Conservation (phyloP, 2,888 invertebrate species). For the Tenthredo livida region DNA sequence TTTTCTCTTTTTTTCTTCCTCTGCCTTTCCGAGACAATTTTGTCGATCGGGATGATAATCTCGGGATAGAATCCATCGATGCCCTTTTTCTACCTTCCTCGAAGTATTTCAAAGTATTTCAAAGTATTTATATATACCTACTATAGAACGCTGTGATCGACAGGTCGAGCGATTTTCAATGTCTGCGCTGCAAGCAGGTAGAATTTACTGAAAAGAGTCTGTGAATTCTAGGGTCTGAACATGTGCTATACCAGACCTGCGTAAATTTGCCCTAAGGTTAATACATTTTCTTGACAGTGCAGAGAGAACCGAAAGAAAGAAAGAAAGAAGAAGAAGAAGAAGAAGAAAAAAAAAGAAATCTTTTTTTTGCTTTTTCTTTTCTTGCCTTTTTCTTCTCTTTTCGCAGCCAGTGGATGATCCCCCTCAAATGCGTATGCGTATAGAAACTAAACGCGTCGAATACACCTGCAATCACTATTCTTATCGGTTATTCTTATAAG, state of each 20-base stretch:
- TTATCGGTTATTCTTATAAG: too few species aligned
- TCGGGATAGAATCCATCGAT: constrained; percentile 2
- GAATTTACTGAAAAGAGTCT: neutral
- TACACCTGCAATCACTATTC: neutral
- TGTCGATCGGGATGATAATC: neutral
- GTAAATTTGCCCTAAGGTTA: neutral
- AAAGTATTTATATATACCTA: neutral
- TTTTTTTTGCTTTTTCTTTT: too few species aligned
- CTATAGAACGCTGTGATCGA: too few species aligned
- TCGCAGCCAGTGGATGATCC: neutral
- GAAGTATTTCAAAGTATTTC: too few species aligned
- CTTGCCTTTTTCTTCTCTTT: neutral
- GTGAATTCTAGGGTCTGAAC: neutral
- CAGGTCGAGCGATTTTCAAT: neutral
- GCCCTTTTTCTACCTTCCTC: too few species aligned
- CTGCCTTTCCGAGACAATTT: neutral
- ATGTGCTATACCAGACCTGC: neutral
- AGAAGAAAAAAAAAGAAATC: too few species aligned
- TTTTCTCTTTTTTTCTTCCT: neutral
- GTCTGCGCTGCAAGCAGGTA: neutral
- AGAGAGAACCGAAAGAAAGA: neutral
- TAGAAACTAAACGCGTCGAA: neutral
- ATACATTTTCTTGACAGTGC: neutral
- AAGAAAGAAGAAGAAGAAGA: too few species aligned
- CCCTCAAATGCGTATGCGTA: neutral